Base-by-base conservation (phyloP, 1,140 invertebrate species). In the Drosophila sechellia region DNA sequence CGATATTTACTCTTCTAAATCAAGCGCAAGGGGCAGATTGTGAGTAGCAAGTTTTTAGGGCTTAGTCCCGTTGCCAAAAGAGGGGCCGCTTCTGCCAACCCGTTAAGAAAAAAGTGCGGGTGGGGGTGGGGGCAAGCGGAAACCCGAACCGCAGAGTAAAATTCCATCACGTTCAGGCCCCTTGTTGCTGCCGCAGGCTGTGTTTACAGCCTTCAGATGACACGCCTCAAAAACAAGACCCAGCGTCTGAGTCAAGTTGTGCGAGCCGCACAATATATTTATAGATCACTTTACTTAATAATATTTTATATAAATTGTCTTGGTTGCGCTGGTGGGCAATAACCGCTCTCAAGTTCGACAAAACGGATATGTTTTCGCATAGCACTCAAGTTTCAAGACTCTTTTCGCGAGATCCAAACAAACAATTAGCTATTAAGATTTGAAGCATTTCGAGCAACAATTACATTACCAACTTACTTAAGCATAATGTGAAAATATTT, bases 371-470 rank as follows among this genome's bases (percentile, higher is more conserved):
- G 46, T 45, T 75, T 83, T 53, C 52, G 64, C 76, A 65, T 34
- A 46, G 42, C 40, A 71, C 65, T 72, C 55, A 68, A 40, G 35
- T 48, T 65, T 52, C 56, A 58, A 76, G 56, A 55, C 43, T 57
- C 66, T 71, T 63, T 46, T 70, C 34, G 52, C 74, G 73, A 86
- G 58, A 75, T 65, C 69, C 60, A 53, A 50, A 39, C 70, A 86
- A 86, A 86, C 83, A 86, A 87, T 86, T 87, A 81, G 83, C 79
- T 87, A 87, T 87, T 87, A 87, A 86, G 54, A 84, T 73, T 68
- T 80, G n/a, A 70, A 71, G 70, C 75, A 34, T 55, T 79, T 57
- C 74, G 54, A 64, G 50, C 70, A 80, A 60, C 78, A 59, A 45
- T 63, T 60, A 56, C 60, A 37, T 66, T 60, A 59, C 57, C 63